Percentiles rank a stretch among this genome's conserved stretches.
Evolutionary conservation across 2,888 invertebrate species (phyloP).

Genomic region (Sepioteuthis lessoniana): DNA sequence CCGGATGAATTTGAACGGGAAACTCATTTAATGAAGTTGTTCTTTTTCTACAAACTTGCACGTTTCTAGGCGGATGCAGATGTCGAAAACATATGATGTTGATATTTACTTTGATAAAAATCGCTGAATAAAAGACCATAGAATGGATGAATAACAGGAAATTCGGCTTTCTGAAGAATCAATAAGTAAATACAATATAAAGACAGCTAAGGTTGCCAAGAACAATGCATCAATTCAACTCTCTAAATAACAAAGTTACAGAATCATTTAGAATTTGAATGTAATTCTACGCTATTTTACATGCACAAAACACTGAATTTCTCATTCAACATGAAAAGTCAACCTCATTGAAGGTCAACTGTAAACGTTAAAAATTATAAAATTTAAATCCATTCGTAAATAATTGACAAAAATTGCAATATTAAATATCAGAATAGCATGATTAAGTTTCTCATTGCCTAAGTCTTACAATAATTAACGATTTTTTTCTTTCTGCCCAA

Average conservation of each 20-base stretch:
- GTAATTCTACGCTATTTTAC: too few relatives aligned
- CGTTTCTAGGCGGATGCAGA: not conserved
- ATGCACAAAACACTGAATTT: too few relatives aligned
- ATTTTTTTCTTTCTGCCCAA: too few relatives aligned
- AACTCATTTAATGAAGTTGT: not conserved
- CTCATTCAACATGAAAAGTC: too few relatives aligned
- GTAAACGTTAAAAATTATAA: too few relatives aligned
- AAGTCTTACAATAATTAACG: too few relatives aligned
- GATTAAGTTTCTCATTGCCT: too few relatives aligned
- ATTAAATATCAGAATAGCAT: too few relatives aligned
- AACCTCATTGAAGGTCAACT: too few relatives aligned
- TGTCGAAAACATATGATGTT: not conserved
- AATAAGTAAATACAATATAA: not conserved
- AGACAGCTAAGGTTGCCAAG: not conserved
- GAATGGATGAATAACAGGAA: not conserved
- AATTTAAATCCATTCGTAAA: too few relatives aligned
- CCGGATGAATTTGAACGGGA: not conserved
- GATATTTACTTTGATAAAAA: not conserved
- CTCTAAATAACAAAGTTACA: not conserved
- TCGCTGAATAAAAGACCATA: not conserved
- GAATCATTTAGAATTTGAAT: too few relatives aligned
- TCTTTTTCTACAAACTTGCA: not conserved
- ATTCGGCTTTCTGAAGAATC: not conserved
- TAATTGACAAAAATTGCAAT: too few relatives aligned
- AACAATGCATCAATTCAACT: not conserved